Conservation (phyloP, 2,113 vertebrate species). For the Podiceps cristatus region DNA sequence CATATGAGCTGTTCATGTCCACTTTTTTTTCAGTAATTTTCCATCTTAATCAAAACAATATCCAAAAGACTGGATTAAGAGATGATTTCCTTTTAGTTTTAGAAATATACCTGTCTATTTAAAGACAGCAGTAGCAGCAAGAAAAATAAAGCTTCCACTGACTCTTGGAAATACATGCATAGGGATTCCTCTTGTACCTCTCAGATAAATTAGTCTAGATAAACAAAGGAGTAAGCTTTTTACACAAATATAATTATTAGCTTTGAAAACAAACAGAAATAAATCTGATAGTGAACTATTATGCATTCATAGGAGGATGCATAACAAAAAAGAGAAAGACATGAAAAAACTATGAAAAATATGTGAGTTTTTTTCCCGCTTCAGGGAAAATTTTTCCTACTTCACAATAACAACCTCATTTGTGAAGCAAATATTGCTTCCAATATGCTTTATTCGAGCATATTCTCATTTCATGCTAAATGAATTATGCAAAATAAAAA, state of each 20-base stretch:
- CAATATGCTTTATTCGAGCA: not conserved
- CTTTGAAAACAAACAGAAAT: slow-evolving; percentile 11
- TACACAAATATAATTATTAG: not conserved
- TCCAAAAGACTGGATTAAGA: not conserved
- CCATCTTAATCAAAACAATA: not conserved
- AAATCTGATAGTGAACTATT: not conserved
- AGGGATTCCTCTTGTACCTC: not conserved
- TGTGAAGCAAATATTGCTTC: not conserved
- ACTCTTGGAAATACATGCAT: not conserved
- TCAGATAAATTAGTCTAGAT: not conserved
- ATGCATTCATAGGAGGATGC: not conserved
- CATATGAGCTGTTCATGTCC: not conserved
- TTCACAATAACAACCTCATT: not conserved
- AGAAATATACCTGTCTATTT: not conserved
- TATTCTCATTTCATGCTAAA: not conserved
- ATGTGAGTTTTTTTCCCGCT: not conserved
- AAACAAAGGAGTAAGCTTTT: not conserved
- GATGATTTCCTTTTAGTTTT: not conserved
- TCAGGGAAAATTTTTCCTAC: not conserved
- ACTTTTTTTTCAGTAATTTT: not conserved
- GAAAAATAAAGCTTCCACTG: not conserved
- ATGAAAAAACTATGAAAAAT: not conserved
- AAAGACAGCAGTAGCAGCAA: not conserved
- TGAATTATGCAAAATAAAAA: not conserved
- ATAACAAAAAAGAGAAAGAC: not conserved